A percentile compares a stretch with the other conserved stretches of the same genome.
Conservation (phyloP, 2,888 invertebrate genomes). For the Calameuta idolon region DNA sequence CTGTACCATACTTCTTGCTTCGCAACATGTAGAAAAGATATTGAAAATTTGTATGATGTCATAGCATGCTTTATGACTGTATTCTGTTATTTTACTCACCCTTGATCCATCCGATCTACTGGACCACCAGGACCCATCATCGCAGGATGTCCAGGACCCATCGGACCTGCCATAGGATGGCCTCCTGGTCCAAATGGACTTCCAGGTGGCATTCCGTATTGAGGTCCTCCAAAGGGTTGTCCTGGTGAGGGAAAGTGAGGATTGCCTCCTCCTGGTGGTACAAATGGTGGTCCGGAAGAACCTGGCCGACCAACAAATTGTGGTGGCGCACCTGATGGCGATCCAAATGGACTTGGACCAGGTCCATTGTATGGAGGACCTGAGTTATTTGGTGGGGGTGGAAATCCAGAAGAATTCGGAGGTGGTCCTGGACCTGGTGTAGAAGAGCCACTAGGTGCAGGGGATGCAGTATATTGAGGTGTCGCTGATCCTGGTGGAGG, state of each 20-base stretch:
- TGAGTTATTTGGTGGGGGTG: slow-evolving; percentile 64
- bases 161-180: slow-evolving; percentile 74
- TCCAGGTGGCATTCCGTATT: slow-evolving; percentile 78
- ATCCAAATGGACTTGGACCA: slow-evolving; percentile 77
- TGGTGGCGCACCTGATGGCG: slow-evolving; percentile 74
- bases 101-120: slow-evolving; percentile 84
- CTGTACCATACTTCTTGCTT: not conserved
- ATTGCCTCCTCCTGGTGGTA: slow-evolving; percentile 75
- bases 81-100: slow-evolving; percentile 68
- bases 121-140: slow-evolving; percentile 81
- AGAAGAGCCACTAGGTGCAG: slow-evolving; percentile 84
- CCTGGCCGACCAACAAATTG: slow-evolving; percentile 76
- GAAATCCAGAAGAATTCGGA: slow-evolving; percentile 69
- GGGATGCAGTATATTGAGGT: slow-evolving; percentile 88
- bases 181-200: slow-evolving; percentile 78
- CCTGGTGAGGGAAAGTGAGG: slow-evolving; percentile 76
- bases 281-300: slow-evolving; percentile 79
- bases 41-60: not conserved
- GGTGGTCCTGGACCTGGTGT: slow-evolving; percentile 82
- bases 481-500: slow-evolving; percentile 81
- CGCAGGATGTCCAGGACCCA: slow-evolving; percentile 73
- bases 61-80: not conserved
- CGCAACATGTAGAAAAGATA: not conserved
- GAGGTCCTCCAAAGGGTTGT: slow-evolving; percentile 74
- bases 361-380: slow-evolving; percentile 78